Conservation (phyloP, 2,113 vertebrate species). For the Rafetus swinhoei region DNA sequence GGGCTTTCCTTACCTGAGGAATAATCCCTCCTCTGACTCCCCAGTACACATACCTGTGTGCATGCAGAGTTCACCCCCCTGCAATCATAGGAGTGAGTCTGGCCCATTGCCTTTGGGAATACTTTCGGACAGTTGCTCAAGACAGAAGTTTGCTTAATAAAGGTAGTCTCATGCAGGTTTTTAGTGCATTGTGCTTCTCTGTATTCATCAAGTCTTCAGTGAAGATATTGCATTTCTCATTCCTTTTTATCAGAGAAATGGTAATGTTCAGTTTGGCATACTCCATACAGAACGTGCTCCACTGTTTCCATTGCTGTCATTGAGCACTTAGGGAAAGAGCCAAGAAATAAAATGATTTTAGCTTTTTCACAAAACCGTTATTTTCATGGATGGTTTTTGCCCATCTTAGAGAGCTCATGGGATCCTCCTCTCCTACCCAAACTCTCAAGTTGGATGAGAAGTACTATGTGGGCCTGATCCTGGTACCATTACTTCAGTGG, state of each 20-base stretch:
- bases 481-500: neutral
- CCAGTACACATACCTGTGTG: neutral
- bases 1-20: neutral
- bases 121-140: neutral
- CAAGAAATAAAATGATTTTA: neutral
- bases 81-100: neutral
- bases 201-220: neutral
- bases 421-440: neutral
- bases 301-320: neutral
- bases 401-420: neutral
- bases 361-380: neutral
- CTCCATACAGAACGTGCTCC: neutral
- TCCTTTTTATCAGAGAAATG: neutral
- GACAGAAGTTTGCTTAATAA: conserved; percentile 33
- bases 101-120: conserved; percentile 19
- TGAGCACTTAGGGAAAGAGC: neutral
- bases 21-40: neutral
- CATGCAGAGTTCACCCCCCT: neutral
- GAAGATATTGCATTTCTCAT: neutral
- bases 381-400: neutral
- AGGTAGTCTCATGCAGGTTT: conserved; percentile 7
- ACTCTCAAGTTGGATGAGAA: neutral
- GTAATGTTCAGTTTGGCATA: neutral
- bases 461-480: neutral
- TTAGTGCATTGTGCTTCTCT: neutral